Evolutionary conservation across 2,113 vertebrate genomes (phyloP).

Genomic region (Oryzias woworae): DNA sequence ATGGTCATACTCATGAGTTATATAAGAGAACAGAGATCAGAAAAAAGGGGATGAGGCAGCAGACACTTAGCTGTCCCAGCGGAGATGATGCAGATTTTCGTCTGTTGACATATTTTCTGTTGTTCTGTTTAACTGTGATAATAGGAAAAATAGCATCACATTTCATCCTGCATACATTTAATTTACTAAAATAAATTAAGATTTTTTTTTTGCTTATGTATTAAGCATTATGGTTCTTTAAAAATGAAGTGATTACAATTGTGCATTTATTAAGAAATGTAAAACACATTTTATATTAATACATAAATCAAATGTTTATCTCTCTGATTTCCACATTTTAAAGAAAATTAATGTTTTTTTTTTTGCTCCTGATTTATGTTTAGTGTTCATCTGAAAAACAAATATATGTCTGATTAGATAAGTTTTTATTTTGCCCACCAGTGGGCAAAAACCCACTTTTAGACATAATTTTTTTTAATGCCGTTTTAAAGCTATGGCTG

Average conservation of each 20-base stretch:
- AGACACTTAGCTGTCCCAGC: conserved; percentile 34
- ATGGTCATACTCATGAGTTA: conserved; percentile 57
- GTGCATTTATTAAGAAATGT: no score
- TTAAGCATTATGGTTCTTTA: no score
- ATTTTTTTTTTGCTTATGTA: no score
- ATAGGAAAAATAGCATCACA: no score
- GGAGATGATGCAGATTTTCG: conserved; percentile 44
- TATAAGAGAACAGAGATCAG: conserved; percentile 52
- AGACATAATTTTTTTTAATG: conserved; percentile 13
- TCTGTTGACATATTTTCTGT: conserved; percentile 8
- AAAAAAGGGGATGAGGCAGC: conserved; percentile 46
- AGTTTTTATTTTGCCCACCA: conserved; percentile 9
- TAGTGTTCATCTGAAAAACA: neutral
- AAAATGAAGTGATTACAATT: no score
- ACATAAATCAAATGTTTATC: neutral
- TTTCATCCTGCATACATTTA: no score
- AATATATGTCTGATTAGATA: conserved; percentile 7
- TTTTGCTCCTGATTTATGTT: neutral
- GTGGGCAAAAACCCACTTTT: conserved; percentile 3
- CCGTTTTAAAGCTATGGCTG: neutral
- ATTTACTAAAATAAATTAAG: no score
- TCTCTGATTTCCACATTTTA: no score
- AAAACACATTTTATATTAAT: neutral
- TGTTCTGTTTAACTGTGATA: no score
- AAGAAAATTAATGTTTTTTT: neutral